Conservation (phyloP, 2,797 vertebrate species). For the Taenioides sp. region DNA sequence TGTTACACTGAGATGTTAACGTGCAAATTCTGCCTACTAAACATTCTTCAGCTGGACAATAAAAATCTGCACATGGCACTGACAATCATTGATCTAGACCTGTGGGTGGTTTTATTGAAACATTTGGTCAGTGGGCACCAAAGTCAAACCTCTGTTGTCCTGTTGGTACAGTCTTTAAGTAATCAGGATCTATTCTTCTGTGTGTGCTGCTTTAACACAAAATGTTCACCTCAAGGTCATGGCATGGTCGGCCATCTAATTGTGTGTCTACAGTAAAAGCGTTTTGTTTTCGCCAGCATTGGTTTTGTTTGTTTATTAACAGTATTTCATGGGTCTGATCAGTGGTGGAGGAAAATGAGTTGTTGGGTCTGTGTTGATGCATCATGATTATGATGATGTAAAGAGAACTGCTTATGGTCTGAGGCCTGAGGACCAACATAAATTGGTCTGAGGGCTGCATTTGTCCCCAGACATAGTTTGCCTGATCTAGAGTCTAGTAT, state of each 20-base stretch:
- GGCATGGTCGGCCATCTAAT: neutral
- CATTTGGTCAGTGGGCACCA: neutral
- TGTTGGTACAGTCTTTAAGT: neutral
- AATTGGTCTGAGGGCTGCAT: neutral
- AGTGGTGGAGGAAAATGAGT: no score
- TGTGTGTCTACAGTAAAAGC: neutral
- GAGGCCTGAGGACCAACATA: neutral
- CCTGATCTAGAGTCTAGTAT: neutral
- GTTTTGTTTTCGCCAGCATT: neutral
- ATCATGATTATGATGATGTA: neutral
- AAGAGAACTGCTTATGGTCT: neutral
- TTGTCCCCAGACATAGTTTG: neutral
- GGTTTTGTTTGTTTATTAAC: neutral
- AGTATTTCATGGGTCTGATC: neutral
- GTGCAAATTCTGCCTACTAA: constrained; percentile 41
- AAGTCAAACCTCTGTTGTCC: constrained; percentile 10
- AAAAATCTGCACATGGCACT: constrained; percentile 36
- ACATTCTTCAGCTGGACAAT: constrained; percentile 53
- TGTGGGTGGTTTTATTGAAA: constrained; percentile 22
- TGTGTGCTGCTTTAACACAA: neutral
- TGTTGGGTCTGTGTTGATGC: neutral
- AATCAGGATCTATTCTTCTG: neutral
- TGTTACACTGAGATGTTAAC: constrained; percentile 55
- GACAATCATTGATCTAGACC: constrained; percentile 32
- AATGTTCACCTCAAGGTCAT: neutral